A percentile compares a stretch with the other conserved stretches of the same genome.
Conservation (phyloP, 2,113 vertebrate species). For the Circaetus cinerascens region DNA sequence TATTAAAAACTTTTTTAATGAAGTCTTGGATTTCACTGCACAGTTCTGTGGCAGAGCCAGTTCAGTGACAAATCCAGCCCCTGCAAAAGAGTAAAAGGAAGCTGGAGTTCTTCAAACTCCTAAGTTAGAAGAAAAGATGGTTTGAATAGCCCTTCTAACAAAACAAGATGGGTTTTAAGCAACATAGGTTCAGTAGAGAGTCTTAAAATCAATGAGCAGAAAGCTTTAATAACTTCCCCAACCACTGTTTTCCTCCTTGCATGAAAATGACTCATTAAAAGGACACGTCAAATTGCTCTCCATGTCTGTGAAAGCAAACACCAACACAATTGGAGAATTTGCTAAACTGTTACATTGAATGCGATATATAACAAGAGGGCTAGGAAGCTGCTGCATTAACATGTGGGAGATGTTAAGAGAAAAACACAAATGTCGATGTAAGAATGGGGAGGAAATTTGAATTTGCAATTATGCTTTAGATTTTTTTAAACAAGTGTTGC, state of each 20-base stretch:
- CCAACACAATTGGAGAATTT: conserved; percentile 6
- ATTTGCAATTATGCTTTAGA: conserved; percentile 17
- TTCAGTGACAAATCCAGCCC: neutral
- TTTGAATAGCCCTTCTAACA: neutral
- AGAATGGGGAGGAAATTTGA: conserved; percentile 49
- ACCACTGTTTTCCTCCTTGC: neutral
- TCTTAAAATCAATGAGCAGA: conserved; percentile 29
- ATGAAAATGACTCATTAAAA: conserved; percentile 40
- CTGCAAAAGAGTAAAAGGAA: neutral
- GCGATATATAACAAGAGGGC: neutral
- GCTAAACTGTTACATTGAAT: neutral
- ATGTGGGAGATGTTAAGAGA: conserved; percentile 11
- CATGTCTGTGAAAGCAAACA: neutral
- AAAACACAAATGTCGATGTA: conserved; percentile 14
- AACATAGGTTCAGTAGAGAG: neutral
- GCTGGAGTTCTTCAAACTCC: neutral
- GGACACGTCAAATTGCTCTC: conserved; percentile 3
- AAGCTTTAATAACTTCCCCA: conserved; percentile 20
- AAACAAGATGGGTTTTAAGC: neutral
- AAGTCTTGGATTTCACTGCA: neutral
- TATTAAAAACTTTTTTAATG: neutral
- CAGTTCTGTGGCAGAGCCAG: neutral
- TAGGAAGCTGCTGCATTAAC: conserved; percentile 1
- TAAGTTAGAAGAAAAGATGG: neutral
- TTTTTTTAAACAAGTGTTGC: neutral